These are phyloP conservation scores for Drosophila teissieri DNA, from an alignment of 1,140 invertebrate species.

Conservation along the genomic window DNA sequence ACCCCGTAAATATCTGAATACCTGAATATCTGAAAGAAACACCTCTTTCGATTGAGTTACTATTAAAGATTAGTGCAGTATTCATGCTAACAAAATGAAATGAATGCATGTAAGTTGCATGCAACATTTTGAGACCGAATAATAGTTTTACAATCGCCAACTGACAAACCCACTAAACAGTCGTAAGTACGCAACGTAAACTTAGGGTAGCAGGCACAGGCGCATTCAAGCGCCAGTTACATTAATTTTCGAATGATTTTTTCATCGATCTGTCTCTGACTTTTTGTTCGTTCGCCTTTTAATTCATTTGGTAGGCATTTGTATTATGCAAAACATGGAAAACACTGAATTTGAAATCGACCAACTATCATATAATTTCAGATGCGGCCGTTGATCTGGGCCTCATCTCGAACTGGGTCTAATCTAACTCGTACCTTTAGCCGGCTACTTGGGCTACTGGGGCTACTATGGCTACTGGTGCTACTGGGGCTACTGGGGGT, in stretches of 20 bases:
- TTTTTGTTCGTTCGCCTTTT: constrained; percentile 10
- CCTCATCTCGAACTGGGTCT: constrained; percentile 29
- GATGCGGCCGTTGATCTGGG: constrained; percentile 68
- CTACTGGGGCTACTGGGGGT: constrained; percentile 12
- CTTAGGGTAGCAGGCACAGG: constrained; percentile 32
- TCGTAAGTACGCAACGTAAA: constrained; percentile 7
- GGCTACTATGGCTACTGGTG: too few species aligned
- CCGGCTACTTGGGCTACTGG: too few species aligned
- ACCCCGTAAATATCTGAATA: neutral
- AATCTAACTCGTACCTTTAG: neutral
- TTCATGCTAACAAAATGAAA: too few species aligned
- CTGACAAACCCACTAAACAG: neutral
- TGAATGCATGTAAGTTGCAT: too few species aligned
- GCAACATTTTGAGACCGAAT: too few species aligned
- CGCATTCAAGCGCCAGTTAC: constrained; percentile 78
- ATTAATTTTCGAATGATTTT: constrained; percentile 71
- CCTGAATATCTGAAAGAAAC: neutral
- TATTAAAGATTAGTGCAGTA: too few species aligned
- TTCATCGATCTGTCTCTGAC: constrained; percentile 28
- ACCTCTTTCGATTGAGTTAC: too few species aligned
- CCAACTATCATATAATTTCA: constrained; percentile 60
- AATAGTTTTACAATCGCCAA: too few species aligned
- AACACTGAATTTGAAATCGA: constrained; percentile 77
- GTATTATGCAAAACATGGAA: constrained; percentile 84
- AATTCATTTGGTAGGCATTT: constrained; percentile 68